These are phyloP conservation scores for Alcis repandata DNA, from an alignment of 2,888 invertebrate species.

Conservation along the genomic window DNA sequence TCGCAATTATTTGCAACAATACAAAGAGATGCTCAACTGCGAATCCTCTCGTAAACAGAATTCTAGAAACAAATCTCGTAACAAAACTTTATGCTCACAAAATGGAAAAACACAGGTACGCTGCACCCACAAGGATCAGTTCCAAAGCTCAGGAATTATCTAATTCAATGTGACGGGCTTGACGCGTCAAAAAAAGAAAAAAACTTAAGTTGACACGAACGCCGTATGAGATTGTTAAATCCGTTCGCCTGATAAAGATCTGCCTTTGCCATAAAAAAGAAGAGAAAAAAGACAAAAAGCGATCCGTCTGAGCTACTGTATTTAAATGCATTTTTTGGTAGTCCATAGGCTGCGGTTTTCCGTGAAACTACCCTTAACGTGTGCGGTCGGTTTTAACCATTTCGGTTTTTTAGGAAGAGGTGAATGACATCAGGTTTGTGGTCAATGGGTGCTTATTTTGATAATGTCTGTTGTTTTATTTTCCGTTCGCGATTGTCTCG, in stretches of 20 bases:
- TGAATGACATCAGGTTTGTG: slow-evolving; percentile 69
- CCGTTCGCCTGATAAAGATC: slow-evolving; percentile 82
- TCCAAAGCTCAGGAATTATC: slow-evolving; percentile 77
- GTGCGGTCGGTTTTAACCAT: slow-evolving; percentile 68
- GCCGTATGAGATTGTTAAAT: slow-evolving; percentile 82
- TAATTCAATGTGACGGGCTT: slow-evolving; percentile 83
- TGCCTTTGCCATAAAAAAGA: slow-evolving; percentile 67
- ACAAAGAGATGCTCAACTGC: not conserved
- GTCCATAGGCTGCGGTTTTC: slow-evolving; percentile 59
- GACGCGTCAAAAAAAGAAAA: slow-evolving; percentile 70
- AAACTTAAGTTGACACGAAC: slow-evolving; percentile 73
- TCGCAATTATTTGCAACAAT: not conserved
- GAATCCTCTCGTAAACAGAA: not conserved
- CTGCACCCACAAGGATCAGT: slow-evolving; percentile 72
- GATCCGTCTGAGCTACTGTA: slow-evolving; percentile 80
- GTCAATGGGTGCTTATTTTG: slow-evolving; percentile 60
- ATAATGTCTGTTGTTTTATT: slow-evolving; percentile 51
- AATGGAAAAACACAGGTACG: slow-evolving; percentile 50
- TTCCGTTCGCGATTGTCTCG: slow-evolving; percentile 36
- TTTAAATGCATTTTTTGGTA: slow-evolving; percentile 75
- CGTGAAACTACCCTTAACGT: slow-evolving; percentile 70
- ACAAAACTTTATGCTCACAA: slow-evolving; percentile 29
- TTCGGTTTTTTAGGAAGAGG: slow-evolving; percentile 55
- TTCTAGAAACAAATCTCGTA: slow-evolving; percentile 15
- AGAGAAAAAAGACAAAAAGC: slow-evolving; percentile 68